phyloP scores from a whole-genome alignment of 2,888 invertebrate genomes.

The Teleiodes luculella region DNA sequence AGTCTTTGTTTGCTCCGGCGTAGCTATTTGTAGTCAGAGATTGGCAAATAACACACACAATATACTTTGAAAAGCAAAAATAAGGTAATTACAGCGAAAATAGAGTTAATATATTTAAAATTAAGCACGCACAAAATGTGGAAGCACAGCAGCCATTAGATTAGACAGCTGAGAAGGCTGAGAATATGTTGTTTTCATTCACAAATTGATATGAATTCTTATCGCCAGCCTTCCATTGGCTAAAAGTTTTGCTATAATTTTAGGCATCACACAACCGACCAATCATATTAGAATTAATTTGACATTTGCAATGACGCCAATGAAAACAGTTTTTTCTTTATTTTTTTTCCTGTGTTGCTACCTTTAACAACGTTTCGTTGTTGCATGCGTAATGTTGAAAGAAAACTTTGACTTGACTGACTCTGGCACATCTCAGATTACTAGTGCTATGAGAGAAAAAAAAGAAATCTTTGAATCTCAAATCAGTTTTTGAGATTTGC shows the following conservation, averaged over 20 bases:
- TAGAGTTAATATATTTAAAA: constrained; percentile 23
- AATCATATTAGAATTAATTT: neutral
- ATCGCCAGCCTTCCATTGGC: neutral
- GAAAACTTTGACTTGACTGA: too few relatives aligned
- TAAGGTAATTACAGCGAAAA: constrained; percentile 24
- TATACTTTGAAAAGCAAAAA: constrained; percentile 18
- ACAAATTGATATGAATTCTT: constrained; percentile 13
- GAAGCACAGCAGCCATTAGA: constrained; percentile 48
- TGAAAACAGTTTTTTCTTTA: neutral
- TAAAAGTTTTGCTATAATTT: neutral
- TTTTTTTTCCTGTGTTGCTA: neutral
- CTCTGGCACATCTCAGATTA: too few relatives aligned
- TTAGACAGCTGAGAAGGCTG: constrained; percentile 28
- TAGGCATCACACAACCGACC: neutral
- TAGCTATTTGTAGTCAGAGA: constrained; percentile 18
- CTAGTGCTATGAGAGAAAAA: too few relatives aligned
- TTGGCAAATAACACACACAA: constrained; percentile 16
- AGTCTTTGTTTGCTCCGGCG: constrained; percentile 4
- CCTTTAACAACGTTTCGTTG: neutral
- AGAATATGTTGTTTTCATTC: constrained; percentile 30
- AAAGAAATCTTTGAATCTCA: too few relatives aligned
- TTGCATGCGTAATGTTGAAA: neutral
- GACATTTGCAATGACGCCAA: neutral
- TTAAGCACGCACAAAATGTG: constrained; percentile 44
- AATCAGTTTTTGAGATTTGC: too few relatives aligned